Evolutionary conservation across 2,888 invertebrate species (phyloP).

Genomic region (Patella caerulea): DNA sequence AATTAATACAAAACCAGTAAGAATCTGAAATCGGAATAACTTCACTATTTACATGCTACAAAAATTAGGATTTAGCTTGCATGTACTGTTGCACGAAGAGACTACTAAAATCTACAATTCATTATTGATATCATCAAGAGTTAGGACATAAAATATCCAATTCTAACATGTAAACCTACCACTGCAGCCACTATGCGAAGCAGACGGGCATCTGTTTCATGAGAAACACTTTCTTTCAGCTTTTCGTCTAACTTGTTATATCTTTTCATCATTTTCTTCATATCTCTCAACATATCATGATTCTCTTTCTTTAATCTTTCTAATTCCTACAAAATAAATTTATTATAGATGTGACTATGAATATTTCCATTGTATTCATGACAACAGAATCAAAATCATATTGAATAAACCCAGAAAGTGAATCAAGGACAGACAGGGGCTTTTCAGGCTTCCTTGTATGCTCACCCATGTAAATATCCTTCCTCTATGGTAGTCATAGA

Average conservation of each 20-base stretch:
- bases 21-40: no score
- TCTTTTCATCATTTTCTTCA: constrained; percentile 60
- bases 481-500: no score
- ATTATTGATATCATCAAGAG: no score
- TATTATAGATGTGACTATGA: neutral
- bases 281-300: constrained; percentile 53
- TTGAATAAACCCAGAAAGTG: no score
- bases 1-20: no score
- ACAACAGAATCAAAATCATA: neutral
- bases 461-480: no score
- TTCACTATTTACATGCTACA: no score
- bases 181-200: neutral
- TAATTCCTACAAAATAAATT: constrained; percentile 42
- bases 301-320: constrained; percentile 52
- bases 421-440: no score
- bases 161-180: neutral
- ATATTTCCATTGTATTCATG: constrained; percentile 32
- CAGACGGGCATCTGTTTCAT: neutral
- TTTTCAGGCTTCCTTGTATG: no score
- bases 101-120: no score
- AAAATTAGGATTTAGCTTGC: no score
- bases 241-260: constrained; percentile 50
- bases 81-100: no score
- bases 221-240: constrained; percentile 26
- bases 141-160: neutral